Conservation (phyloP, 1,140 invertebrate species). For the Magallana angulata region DNA sequence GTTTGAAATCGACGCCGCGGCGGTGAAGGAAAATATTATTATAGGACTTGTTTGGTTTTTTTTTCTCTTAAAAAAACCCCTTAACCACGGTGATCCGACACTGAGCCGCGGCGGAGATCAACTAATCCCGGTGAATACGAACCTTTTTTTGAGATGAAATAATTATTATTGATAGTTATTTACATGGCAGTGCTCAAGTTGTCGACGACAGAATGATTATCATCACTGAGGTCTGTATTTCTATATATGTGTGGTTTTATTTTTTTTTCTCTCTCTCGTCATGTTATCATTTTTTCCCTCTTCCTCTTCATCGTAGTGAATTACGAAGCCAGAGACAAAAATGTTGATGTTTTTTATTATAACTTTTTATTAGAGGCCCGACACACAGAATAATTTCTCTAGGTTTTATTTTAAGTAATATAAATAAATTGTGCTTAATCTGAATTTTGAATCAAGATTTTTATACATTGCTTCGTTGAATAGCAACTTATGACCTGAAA, state of each 20-base stretch:
- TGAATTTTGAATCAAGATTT: neutral
- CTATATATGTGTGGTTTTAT: neutral
- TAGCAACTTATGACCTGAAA: no score
- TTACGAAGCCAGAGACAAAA: neutral
- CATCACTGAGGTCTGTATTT: neutral
- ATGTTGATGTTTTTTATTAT: neutral
- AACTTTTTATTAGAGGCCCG: neutral
- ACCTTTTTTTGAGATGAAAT: conserved; percentile 17
- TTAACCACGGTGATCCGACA: neutral
- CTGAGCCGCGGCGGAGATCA: neutral
- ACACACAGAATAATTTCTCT: neutral
- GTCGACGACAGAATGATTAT: neutral
- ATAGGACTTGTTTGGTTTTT: no score
- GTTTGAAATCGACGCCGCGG: conserved; percentile 12
- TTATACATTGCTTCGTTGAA: no score
- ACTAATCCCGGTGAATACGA: conserved; percentile 18
- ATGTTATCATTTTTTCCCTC: neutral
- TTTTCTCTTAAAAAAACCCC: neutral
- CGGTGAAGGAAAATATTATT: neutral
- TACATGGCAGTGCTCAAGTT: conserved; percentile 25
- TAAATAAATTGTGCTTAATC: neutral
- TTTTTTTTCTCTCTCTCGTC: neutral
- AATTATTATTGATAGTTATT: conserved; percentile 35
- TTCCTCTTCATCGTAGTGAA: no score
- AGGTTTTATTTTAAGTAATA: neutral